Percentiles rank a stretch among this genome's conserved stretches.
Conservation (phyloP, 1,140 invertebrate genomes). For the Saccostrea cuccullata region DNA sequence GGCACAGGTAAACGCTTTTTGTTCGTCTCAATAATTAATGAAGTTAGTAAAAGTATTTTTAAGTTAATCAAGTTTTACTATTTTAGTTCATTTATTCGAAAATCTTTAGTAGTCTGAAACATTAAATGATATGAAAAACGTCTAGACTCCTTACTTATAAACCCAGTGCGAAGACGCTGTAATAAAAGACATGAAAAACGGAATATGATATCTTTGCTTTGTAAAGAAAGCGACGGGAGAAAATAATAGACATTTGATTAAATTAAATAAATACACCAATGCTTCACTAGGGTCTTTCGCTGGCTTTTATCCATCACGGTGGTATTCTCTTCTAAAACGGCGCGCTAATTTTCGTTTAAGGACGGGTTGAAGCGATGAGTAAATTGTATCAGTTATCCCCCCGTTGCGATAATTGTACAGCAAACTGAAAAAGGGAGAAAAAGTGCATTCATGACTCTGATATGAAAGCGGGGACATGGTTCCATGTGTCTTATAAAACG, state of each 20-base stretch:
- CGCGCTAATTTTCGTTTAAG: slow-evolving; percentile 30
- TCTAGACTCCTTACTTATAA: slow-evolving; percentile 36
- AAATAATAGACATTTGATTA: slow-evolving; percentile 58
- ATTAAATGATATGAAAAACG: neutral
- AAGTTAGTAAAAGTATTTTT: neutral
- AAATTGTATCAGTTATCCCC: slow-evolving; percentile 41
- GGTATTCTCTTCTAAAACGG: neutral
- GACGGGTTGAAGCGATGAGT: slow-evolving; percentile 38
- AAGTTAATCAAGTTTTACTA: neutral
- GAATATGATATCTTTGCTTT: slow-evolving; percentile 42
- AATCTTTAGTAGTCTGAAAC: neutral
- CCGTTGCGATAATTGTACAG: slow-evolving; percentile 39
- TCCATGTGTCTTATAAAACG: neutral
- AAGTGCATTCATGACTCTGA: neutral
- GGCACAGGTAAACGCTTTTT: slow-evolving; percentile 1
- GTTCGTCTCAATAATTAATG: slow-evolving; percentile 8
- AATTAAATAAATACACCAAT: slow-evolving; percentile 59
- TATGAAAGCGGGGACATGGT: neutral
- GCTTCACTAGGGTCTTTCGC: slow-evolving; percentile 1
- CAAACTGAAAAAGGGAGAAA: slow-evolving; percentile 36
- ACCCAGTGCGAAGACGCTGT: slow-evolving; percentile 27
- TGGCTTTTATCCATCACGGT: slow-evolving; percentile 9
- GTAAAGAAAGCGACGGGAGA: slow-evolving; percentile 38
- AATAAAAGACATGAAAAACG: slow-evolving; percentile 33
- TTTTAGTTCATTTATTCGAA: slow-evolving; percentile 5